Base-by-base conservation (phyloP, 2,113 vertebrate species). In the Etheostoma spectabile region DNA sequence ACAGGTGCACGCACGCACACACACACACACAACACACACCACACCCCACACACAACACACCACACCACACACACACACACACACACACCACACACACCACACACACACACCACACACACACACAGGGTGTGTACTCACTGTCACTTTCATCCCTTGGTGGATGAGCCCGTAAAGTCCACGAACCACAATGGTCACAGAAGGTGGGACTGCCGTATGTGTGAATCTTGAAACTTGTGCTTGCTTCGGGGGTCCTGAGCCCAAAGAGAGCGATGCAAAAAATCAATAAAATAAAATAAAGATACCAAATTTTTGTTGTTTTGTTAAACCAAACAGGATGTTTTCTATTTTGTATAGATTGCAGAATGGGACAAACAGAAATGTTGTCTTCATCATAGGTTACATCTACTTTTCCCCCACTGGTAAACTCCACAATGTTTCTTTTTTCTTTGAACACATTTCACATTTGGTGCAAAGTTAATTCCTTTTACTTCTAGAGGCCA, bases 151-250 rank as follows among this genome's bases (percentile, higher is more conserved):
- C 65, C 98, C 98, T 68, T 99, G 98, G 93, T 99, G 98, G 91
- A 99, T 96, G 49, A 99, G 97, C 24, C 98, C 98, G 0, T 99
- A 99, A 3, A 99, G 96, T n/a, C 93, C 99, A 94, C 0, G 98
- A 99, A 4, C 98, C 98, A 8, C 98, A 99, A 80, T 99, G 98
- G 89, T 99, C 98, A 12, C 98, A 99, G 88, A 99, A 99, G 3
- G 98, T 99, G 1, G 98, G 98, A 88, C 97, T 99, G 33, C 98
- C 98, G 0, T 99, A 99, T 0, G 96, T 96, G 94, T 99, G 98
- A 88, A 99, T 99, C 95, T 99, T 99, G 89, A 99, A n/a, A 99
- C 88, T 99, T 99, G 96, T 99, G 98, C 92, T 99, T 99, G 96
- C 98, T 99, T 91, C 98, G 96, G 80, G 98, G 98, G 86, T 99